Evolutionary conservation across 2,888 invertebrate species (phyloP), one percentile per base, ranked within the genome.

Genomic region (Panzeria rudis): DNA sequence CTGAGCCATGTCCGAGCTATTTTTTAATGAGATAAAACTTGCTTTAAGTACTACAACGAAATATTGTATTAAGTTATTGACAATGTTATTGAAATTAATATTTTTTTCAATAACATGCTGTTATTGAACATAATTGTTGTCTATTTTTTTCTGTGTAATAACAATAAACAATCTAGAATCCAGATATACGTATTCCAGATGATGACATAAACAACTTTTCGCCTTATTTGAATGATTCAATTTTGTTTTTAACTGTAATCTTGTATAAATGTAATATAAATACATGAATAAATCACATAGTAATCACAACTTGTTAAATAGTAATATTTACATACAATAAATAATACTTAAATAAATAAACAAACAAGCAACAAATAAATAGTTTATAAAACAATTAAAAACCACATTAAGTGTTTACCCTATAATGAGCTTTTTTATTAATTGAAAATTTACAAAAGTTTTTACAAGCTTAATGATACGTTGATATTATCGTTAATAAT

Each of bases 361-460:
- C n/a, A 73, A 20, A 15, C 41, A 64, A 69, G 41, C 41, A 41
- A 41, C 20, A 8, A 50, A 50, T 50, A 50, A 77, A 77, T 29
- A 17, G 52, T 50, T 79, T 61, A 23, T 72, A n/a, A 79, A 56
- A 38, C 17, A 66, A 61, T 71, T 79, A 61, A 71, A 52, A 72
- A 44, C 54, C 25, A 32, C 23, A 77, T 54, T 38, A 25, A 50
- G 23, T 32, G 15, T 15, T 25, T 44, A 50, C 9, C 7, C 3
- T 3, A 20, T 20, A 59, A 17, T 44, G n/a, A 41, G 25, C 13
- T 38, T 11, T 1, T 17, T 15, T 71, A n/a, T 44, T 29, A 38
- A 35, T 13, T 50, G n/a, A 35, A 47, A 23, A 35, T 35, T 8
- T 44, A 13, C 11, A 61, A 32, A 35, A 47, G 7, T 17, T 47